Evolutionary conservation across 2,113 vertebrate species (phyloP).

Genomic region (Scopus umbretta): DNA sequence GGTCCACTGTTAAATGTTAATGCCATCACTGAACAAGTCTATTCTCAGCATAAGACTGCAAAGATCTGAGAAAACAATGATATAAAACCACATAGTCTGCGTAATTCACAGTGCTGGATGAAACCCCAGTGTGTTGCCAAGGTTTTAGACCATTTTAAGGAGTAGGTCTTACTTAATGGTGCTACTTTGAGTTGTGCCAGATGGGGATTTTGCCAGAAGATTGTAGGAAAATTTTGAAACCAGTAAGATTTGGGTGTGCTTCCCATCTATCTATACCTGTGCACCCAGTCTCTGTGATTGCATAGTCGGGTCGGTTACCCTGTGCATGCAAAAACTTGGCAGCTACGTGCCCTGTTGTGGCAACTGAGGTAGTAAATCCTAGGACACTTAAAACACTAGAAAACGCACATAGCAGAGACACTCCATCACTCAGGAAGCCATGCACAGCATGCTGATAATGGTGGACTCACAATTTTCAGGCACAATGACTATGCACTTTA

Average conservation of each 20-base stretch:
- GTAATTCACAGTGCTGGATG: neutral
- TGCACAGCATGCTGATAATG: accelerated
- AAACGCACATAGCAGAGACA: neutral
- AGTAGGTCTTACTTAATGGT: neutral
- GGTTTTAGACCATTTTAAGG: neutral
- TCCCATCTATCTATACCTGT: neutral
- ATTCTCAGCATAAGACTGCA: neutral
- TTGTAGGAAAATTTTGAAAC: neutral
- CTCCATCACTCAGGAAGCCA: neutral
- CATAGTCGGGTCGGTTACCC: neutral
- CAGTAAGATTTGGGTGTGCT: neutral
- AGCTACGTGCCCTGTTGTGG: neutral
- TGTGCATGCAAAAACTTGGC: neutral
- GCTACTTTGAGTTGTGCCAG: neutral
- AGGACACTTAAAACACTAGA: neutral
- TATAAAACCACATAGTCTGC: neutral
- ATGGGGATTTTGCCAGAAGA: neutral
- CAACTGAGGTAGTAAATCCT: neutral
- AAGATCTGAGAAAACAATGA: neutral
- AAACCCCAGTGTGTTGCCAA: neutral
- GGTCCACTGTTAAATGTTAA: neutral
- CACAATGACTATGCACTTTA: no score
- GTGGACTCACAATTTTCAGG: neutral
- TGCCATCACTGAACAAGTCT: neutral
- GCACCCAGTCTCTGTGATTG: neutral